Conservation (phyloP, 2,888 invertebrate species). For the Oasisia sp. region DNA sequence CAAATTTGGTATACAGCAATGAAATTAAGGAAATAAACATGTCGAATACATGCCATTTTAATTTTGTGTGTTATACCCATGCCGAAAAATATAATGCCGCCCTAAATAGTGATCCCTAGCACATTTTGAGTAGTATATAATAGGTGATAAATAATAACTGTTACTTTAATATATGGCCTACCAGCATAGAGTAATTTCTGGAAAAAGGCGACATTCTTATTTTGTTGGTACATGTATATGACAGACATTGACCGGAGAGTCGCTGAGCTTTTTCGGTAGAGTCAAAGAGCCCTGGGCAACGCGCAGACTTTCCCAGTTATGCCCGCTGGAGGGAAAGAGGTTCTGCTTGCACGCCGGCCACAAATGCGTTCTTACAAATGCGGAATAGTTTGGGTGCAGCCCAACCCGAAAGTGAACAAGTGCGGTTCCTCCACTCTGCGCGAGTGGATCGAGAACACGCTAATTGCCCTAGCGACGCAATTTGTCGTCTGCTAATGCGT, state of each 20-base stretch:
- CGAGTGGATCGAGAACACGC: background rate
- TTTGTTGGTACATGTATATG: background rate
- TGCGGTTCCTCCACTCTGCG: background rate
- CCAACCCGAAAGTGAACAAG: background rate
- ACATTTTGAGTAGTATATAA: too few species aligned
- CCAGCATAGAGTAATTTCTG: background rate
- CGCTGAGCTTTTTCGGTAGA: background rate
- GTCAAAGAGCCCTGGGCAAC: background rate
- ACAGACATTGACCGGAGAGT: background rate
- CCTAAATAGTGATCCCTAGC: too few species aligned
- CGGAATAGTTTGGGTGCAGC: background rate
- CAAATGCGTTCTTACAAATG: background rate
- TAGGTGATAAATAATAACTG: background rate
- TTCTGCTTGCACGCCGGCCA: background rate
- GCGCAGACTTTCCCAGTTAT: background rate
- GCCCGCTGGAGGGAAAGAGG: background rate
- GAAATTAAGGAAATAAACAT: too few species aligned
- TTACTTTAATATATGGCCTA: background rate
- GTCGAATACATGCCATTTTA: too few species aligned
- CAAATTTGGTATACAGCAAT: too few species aligned
- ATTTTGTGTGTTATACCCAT: too few species aligned
- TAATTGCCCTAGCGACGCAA: background rate
- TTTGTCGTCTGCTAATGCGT: background rate
- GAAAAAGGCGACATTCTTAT: background rate
- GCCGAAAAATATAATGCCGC: too few species aligned